phyloP scores from a whole-genome alignment of 92 coral and sea anemone genomes.

The Metridium senile region DNA sequence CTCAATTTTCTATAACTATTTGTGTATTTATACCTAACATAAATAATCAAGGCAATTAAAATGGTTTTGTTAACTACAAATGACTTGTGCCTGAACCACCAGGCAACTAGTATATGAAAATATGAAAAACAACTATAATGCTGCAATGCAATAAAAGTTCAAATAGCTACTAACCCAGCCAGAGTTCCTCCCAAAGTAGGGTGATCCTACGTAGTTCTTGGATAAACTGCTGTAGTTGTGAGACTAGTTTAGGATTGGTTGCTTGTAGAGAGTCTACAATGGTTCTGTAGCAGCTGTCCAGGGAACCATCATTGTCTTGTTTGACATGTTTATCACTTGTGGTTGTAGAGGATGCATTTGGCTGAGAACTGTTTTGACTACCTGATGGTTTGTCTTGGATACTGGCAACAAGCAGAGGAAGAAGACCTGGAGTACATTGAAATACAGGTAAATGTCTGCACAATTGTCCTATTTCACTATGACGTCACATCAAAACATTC shows the following conservation, averaged over 20 bases:
- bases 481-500: no score
- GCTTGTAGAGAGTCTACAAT: conserved; percentile 89
- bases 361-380: conserved; percentile 21
- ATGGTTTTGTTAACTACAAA: neutral
- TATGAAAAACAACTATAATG: no score
- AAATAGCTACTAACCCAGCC: conserved; percentile 63
- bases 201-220: conserved; percentile 93
- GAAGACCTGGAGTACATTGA: conserved; percentile 27
- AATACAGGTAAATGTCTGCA: no score
- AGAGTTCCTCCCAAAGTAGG: conserved; percentile 94
- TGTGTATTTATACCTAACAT: no score
- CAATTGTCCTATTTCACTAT: no score
- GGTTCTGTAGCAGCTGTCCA: conserved; percentile 85
- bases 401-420: conserved; percentile 41
- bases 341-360: neutral
- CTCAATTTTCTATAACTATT: no score
- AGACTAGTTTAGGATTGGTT: conserved; percentile 76
- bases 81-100: neutral
- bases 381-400: conserved; percentile 16
- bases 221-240: conserved; percentile 90
- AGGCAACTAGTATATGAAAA: no score
- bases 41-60: no score
- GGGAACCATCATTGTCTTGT: conserved; percentile 67
- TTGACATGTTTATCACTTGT: conserved; percentile 46
- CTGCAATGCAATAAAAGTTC: neutral